A percentile compares a stretch with the other conserved stretches of the same genome.
These are phyloP conservation scores for Monodelphis domestica DNA, from an alignment of 2,797 vertebrate genomes.

Conservation along the genomic window DNA sequence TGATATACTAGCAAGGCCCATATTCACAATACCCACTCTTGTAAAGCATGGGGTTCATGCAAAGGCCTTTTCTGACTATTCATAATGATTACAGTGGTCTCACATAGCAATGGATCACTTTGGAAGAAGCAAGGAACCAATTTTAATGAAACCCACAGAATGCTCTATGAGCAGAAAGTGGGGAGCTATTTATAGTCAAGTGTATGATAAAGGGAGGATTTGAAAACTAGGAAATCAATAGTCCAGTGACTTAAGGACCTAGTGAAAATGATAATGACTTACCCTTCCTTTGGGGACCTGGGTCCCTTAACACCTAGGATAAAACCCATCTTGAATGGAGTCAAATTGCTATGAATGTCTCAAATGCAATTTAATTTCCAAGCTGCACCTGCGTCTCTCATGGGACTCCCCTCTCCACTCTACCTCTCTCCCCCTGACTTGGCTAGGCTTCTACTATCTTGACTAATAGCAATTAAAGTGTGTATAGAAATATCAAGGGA, in stretches of 20 bases:
- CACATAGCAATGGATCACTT: background rate
- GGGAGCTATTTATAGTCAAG: slow-evolving; percentile 3
- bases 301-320: background rate
- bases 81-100: background rate
- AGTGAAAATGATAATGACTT: background rate
- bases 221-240: slow-evolving; percentile 1
- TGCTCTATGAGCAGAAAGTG: slow-evolving; percentile 5
- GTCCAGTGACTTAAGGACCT: background rate
- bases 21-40: background rate
- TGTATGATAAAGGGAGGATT: background rate
- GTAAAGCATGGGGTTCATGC: background rate
- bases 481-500: background rate
- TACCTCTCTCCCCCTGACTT: background rate
- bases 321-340: background rate
- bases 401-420: slow-evolving; percentile 3
- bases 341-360: background rate
- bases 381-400: background rate
- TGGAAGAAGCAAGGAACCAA: slow-evolving; percentile 1
- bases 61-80: background rate
- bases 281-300: background rate
- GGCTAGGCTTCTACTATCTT: background rate
- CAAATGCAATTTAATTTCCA: background rate
- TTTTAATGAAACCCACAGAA: background rate
- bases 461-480: background rate
- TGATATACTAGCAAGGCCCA: background rate